Evolutionary conservation across 2,113 vertebrate genomes (phyloP), one percentile per base, ranked within the genome.

Genomic region (Leptocoma aspasia): DNA sequence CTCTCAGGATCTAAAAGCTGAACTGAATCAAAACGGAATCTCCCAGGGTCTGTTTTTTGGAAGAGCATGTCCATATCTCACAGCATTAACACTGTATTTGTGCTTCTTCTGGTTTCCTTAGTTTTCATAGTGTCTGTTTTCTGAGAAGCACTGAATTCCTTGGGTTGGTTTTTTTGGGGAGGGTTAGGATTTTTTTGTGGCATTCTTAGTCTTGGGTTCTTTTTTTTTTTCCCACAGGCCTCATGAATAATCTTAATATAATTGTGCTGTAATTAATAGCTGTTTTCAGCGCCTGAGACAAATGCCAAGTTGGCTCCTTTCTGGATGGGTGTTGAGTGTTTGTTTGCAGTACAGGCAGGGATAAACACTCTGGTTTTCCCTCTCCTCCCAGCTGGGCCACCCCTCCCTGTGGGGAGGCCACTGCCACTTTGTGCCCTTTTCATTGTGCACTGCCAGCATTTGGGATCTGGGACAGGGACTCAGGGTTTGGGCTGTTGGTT

Each of bases 381-480:
- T 31, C 26, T 27, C 15, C 5, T 64, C 50, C 71, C 60, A 33
- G 65, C 26, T 17, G 64, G 76, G 33, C 73, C 47, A 7, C 52
- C 69, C 49, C 39, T 80, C 39, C 42, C 54, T 16, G 28, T 10
- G 26, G 50, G 59, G 42, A 26, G 11, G 4, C 2, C 2, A 2
- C 42, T 82, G 26, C 18, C 16, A 0, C 33, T 60, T 5, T 2
- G 37, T 39, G 53, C 31, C n/a, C 15, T 0, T 63, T 54, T 8
- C 23, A 5, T 22, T 7, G 6, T 30, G 16, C 13, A 0, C 39
- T 31, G 37, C 7, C 45, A 11, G 44, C 11, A 4, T 28, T 10
- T 49, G 47, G 49, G 17, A 26, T 30, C 41, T 30, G 11, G 60
- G 47, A 19, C 50, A 22, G 10, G 54, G 35, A 50, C 2, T 6